phyloP scores from a whole-genome alignment of 2,797 vertebrate genomes.

The Babyrousa celebensis region DNA sequence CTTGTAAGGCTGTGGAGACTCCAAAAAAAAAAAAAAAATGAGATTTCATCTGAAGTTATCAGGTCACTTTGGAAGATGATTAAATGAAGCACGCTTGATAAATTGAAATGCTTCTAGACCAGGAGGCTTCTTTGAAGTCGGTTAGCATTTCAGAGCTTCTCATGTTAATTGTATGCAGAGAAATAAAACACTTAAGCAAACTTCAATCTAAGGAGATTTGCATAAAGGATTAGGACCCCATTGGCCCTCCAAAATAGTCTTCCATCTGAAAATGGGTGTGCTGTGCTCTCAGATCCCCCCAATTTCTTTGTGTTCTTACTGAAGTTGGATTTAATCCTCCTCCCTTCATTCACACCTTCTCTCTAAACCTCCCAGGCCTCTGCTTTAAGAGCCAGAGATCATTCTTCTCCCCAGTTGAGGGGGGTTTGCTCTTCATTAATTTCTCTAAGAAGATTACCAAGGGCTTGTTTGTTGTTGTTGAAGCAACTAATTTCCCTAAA shows the following conservation, averaged over 20 bases:
- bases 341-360: slow-evolving; percentile 97
- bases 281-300: slow-evolving; percentile 94
- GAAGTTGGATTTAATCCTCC: slow-evolving; percentile 96
- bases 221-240: slow-evolving; percentile 93
- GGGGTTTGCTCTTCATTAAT: slow-evolving; percentile 96
- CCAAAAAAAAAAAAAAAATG: neutral
- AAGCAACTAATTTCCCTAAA: slow-evolving; percentile 99
- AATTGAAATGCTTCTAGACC: slow-evolving; percentile 53
- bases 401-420: slow-evolving; percentile 91
- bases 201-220: slow-evolving; percentile 93
- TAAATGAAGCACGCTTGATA: neutral
- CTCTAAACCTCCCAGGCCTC: slow-evolving; percentile 96
- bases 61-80: slow-evolving; percentile 17
- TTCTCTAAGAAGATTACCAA: slow-evolving; percentile 99
- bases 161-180: slow-evolving; percentile 78
- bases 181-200: slow-evolving; percentile 85
- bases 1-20: neutral
- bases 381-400: slow-evolving; percentile 94
- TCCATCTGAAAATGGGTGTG: slow-evolving; percentile 94
- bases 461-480: slow-evolving; percentile 98
- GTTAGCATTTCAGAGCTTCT: slow-evolving; percentile 72
- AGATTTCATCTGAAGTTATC: slow-evolving; percentile 50
- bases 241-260: slow-evolving; percentile 94
- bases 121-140: slow-evolving; percentile 75
- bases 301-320: slow-evolving; percentile 96